Base-by-base conservation (phyloP, 1,140 invertebrate genomes). In the Rhynchophorus ferrugineus region DNA sequence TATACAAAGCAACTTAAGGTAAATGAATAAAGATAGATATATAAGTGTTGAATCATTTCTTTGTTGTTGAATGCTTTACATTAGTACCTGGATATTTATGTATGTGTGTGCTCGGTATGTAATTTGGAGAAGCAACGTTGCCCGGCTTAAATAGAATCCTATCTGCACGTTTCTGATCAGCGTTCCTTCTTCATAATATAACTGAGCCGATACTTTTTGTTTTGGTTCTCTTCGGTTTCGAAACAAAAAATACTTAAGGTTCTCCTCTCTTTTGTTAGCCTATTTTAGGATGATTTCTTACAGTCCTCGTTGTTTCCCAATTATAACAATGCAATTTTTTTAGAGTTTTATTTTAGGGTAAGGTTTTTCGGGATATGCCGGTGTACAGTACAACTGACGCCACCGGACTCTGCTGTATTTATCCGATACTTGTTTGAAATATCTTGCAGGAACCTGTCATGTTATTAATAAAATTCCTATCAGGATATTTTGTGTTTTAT, bases 51-150 rank as follows among this genome's bases (percentile, higher is more conserved):
- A 33, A 11, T 22, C 2, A 14, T 33, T 43, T 44, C 13, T 44
- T 44, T 44, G 24, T 44, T 43, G 19, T 43, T 44, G 17, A 33
- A 44, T 44, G 14, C 33, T 44, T 44, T 44, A 44, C 43, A 44
- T 33, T 44, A 33, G 43, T 44, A 44, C 43, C 43, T 44, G 43
- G 21, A 29, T 29, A 29, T 29, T 6, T 29, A 6, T 29, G 24
- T 11, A 29, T 29, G 11, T 29, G 5, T 33, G 22, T 8, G 34
- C 24, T 42, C 8, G 3, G 3, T 20, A 3, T 42, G 11, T 20
- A 3, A 5, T 3, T 17, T 8, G 37, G 37, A 6, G 9, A n/a
- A n/a, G n/a, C 19, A 5, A 6, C 8, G 2, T 39, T 39, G 17
- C 14, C 8, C 8, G 14, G 19, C 3, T 39, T 11, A 17, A 16